Conservation (phyloP, 1,140 invertebrate species). For the Cotesia vestalis region DNA sequence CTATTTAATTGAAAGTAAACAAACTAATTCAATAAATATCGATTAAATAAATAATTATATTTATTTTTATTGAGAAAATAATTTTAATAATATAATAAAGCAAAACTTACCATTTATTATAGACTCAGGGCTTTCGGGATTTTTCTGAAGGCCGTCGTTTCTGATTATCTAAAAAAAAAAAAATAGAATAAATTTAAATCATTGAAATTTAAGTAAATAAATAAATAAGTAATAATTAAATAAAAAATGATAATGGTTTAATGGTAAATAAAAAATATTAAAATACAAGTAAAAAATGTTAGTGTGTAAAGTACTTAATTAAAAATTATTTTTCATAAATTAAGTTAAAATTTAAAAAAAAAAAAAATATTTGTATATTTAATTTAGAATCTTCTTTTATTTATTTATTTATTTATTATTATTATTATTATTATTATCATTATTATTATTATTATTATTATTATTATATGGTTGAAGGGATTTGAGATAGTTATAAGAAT, state of each 20-base stretch:
- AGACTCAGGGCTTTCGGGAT: constrained; percentile 49
- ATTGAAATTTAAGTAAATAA: constrained; percentile 19
- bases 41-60: neutral
- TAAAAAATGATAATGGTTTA: too few species aligned
- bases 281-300: too few species aligned
- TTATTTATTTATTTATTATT: too few species aligned
- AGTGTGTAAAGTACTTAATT: too few species aligned
- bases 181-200: neutral
- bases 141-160: constrained; percentile 41
- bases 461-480: neutral
- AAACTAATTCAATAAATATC: neutral
- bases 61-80: too few species aligned
- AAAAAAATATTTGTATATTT: too few species aligned
- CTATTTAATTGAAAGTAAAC: neutral
- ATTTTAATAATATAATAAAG: neutral
- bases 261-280: too few species aligned
- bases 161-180: constrained; percentile 42
- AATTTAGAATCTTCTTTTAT: too few species aligned
- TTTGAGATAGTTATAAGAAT: neutral
- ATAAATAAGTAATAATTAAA: constrained; percentile 52
- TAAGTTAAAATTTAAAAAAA: too few species aligned
- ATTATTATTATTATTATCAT: too few species aligned
- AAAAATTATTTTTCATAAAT: too few species aligned
- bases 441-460: neutral
- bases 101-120: constrained; percentile 54